These are phyloP conservation scores for Dasysyrphus tricinctus DNA, from an alignment of 2,888 invertebrate species.

Conservation along the genomic window DNA sequence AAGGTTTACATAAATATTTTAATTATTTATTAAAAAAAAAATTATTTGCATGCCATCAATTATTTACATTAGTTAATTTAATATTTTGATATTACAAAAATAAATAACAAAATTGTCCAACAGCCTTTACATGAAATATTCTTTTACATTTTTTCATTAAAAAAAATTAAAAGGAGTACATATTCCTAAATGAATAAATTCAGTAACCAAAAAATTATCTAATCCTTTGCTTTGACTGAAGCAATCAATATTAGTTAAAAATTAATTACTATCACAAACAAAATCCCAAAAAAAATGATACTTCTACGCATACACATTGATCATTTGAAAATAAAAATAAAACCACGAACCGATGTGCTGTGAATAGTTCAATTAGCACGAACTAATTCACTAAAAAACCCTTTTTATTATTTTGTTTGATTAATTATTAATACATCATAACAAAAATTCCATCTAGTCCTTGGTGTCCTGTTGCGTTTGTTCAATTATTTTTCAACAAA, in stretches of 20 bases:
- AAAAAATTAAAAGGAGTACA: no score
- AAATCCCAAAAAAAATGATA: not conserved
- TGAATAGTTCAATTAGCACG: conserved; percentile 22
- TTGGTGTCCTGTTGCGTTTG: conserved; percentile 5
- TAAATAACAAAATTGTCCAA: no score
- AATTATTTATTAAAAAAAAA: no score
- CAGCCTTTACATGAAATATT: no score
- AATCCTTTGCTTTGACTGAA: not conserved
- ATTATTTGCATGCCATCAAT: no score
- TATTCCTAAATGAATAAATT: no score
- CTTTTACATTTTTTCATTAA: no score
- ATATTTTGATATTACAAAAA: no score
- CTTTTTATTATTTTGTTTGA: conserved; percentile 6
- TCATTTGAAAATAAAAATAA: conserved; percentile 5
- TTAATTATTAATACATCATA: conserved; percentile 24
- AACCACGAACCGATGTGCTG: not conserved
- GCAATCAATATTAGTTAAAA: not conserved
- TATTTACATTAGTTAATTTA: no score
- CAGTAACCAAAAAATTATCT: not conserved
- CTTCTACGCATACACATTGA: not conserved
- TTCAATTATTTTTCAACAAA: conserved; percentile 11
- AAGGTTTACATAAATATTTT: no score
- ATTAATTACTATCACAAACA: not conserved
- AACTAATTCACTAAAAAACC: conserved; percentile 13
- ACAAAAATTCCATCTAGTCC: conserved; percentile 5